Base-by-base conservation (phyloP, 1,140 invertebrate species). In the Sarcophaga bullata region DNA sequence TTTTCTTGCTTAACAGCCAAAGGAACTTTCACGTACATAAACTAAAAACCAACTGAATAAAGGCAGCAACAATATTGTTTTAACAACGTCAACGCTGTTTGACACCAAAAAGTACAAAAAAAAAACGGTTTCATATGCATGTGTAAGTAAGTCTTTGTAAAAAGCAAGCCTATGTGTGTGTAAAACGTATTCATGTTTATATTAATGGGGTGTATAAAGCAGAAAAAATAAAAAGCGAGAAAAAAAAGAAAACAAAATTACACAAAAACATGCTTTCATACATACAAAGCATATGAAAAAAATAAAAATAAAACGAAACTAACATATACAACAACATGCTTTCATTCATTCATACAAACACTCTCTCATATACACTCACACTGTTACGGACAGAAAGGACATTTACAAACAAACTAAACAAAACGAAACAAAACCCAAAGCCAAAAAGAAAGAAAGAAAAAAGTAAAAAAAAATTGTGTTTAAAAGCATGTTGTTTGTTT, bases 401-500 rank as follows among this genome's bases (percentile, higher is more conserved):
- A 68, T 68, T 7, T n/a, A 13, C 25, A 37, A 37, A 37, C 25
- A 37, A 7, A 58, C 3, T 13, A 58, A 58, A 68, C 19, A 68
- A 68, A 7, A 68, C 2, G 19, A 68, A 52, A 52, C 8, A 52
- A 52, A 10, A 6, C 8, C 6, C 19, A 68, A 17, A 37, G 19
- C 47, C 11, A 82, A 80, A 8, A 82, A 47, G 76, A 54, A 75
- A 49, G 52, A 54, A 72, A 58, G 19, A 52, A 37, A 37, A 37
- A 7, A 82, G 47, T 76, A 54, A 75, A 49, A 75, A 54, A 72
- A 58, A 17, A 52, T 54, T 54, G 73, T 49, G 25, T 37, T 37
- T 73, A 54, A 48, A 46, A 25, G 49, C 15, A 76, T 68, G 62
- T 87, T 89, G 88, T 89, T 89, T 84, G 88, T 88, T 86, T 87